Conservation (phyloP, 2,113 vertebrate species). For the human (Homo sapiens) region DNA sequence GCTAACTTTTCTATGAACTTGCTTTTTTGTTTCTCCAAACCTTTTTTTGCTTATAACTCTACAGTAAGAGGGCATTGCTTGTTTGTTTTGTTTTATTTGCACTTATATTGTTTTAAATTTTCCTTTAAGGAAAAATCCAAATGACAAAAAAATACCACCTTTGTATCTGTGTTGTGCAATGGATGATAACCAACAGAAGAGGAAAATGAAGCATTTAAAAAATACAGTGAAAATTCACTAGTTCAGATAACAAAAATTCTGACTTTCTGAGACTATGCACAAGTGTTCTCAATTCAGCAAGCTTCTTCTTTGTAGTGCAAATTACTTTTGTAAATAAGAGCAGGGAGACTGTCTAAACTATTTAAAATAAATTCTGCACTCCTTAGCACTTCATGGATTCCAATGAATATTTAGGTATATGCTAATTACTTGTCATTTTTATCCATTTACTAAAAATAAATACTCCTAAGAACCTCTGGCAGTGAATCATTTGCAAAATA, state of each 20-base stretch:
- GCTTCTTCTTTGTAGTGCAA: slow-evolving; percentile 67
- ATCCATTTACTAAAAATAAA: slow-evolving; percentile 58
- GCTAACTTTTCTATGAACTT: neutral
- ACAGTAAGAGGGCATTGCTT: neutral
- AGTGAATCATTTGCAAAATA: neutral
- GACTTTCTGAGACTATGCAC: neutral
- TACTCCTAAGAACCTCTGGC: neutral
- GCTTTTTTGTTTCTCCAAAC: neutral
- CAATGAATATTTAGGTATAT: slow-evolving; percentile 63
- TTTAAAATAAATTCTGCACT: slow-evolving; percentile 49
- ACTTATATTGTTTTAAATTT: neutral
- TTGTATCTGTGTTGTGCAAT: neutral
- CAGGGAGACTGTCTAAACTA: slow-evolving; percentile 15
- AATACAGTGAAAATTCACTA: neutral
- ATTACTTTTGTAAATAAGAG: slow-evolving; percentile 63
- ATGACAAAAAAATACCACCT: neutral
- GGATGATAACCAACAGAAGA: neutral
- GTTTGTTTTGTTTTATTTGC: slow-evolving; percentile 7
- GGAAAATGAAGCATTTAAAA: neutral
- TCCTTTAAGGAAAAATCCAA: slow-evolving; percentile 31
- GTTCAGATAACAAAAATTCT: slow-evolving; percentile 22
- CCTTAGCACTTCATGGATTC: slow-evolving; percentile 45
- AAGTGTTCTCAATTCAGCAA: neutral
- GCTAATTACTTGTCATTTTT: slow-evolving; percentile 57
- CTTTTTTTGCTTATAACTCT: neutral